Evolutionary conservation across 2,888 invertebrate genomes (phyloP).

Genomic region (Cataglyphis cursor): DNA sequence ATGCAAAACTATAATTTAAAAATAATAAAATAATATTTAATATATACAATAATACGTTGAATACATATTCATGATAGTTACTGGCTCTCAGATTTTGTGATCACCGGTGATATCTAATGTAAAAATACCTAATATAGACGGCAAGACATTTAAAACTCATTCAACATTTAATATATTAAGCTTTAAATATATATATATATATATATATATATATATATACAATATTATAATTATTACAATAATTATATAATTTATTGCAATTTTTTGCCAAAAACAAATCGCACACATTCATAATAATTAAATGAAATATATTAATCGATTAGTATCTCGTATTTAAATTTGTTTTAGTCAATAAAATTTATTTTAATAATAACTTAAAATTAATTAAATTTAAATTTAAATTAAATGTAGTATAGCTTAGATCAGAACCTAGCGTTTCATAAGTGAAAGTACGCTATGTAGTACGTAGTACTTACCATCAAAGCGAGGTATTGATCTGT

Average conservation of each 20-base stretch:
- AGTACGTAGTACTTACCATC: conserved; percentile 62
- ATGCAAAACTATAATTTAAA: not conserved
- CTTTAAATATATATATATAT: not conserved
- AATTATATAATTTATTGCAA: not conserved
- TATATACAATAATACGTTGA: not conserved
- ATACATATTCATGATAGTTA: not conserved
- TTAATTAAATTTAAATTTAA: conserved; percentile 17
- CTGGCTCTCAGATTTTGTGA: not conserved
- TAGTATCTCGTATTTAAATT: not conserved
- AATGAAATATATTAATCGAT: not conserved
- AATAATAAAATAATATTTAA: not conserved
- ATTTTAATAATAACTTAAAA: not conserved
- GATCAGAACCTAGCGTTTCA: conserved; percentile 61
- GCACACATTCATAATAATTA: not conserved
- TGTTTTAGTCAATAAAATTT: not conserved
- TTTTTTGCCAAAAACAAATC: not conserved
- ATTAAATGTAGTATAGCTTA: conserved; percentile 21
- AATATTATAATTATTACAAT: too few species aligned
- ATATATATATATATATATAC: too few species aligned
- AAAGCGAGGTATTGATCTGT: conserved; percentile 57
- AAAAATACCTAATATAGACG: not conserved
- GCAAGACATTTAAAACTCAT: not conserved
- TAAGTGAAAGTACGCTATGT: conserved; percentile 36
- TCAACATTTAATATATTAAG: not conserved
- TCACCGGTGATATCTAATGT: not conserved